Evolutionary conservation across 2,888 invertebrate genomes (phyloP).

Genomic region (Volucella bombylans): DNA sequence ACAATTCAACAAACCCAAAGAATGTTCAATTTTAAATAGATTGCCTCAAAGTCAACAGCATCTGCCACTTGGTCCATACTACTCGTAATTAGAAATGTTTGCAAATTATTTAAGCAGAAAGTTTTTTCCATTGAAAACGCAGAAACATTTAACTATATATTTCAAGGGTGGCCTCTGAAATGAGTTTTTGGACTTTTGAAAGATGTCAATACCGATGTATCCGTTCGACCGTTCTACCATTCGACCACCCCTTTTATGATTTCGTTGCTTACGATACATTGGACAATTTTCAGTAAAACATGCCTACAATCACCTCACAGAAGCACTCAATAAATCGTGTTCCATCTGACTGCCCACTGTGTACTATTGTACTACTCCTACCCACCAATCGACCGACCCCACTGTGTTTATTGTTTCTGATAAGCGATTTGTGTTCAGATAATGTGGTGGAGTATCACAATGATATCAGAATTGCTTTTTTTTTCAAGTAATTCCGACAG

Average conservation of each 20-base stretch:
- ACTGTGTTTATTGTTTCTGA: slow-evolving; percentile 33
- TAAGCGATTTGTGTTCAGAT: slow-evolving; percentile 36
- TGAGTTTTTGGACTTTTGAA: too few species aligned
- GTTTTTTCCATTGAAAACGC: background rate
- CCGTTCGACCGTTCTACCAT: too few species aligned
- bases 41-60: slow-evolving; percentile 13
- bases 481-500: slow-evolving; percentile 26
- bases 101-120: slow-evolving; percentile 12
- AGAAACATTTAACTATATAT: too few species aligned
- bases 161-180: too few species aligned
- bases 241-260: too few species aligned
- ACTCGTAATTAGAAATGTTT: slow-evolving; percentile 25
- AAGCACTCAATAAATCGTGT: slow-evolving; percentile 16
- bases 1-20: background rate
- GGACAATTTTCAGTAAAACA: background rate
- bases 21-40: slow-evolving; percentile 9
- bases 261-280: background rate
- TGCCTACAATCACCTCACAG: background rate
- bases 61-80: background rate
- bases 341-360: background rate
- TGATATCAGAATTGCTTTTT: slow-evolving; percentile 19
- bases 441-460: slow-evolving; percentile 28
- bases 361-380: background rate
- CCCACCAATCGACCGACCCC: background rate
- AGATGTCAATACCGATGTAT: too few species aligned